phyloP scores from a whole-genome alignment of 2,888 invertebrate genomes.

The Daptonema setosum region DNA sequence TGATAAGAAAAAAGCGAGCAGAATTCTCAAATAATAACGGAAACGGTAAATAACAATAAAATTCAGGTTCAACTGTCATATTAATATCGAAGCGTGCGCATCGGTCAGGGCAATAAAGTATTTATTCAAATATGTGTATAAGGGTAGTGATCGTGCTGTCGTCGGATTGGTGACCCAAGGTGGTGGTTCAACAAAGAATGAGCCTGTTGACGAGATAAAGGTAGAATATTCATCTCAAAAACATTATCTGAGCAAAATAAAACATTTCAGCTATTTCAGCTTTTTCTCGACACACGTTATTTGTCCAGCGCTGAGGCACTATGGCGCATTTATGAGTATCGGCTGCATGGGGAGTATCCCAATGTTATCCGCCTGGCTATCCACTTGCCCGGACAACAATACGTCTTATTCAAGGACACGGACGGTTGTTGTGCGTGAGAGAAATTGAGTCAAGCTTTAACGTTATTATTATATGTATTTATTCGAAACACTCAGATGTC shows the following conservation, averaged over 20 bases:
- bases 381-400: too few relatives aligned
- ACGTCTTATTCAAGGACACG: too few relatives aligned
- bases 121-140: slow-evolving; percentile 23
- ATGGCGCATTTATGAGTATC: not conserved
- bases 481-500: too few relatives aligned
- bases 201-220: not conserved
- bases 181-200: not conserved
- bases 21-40: too few relatives aligned
- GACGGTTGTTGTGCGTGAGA: too few relatives aligned
- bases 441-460: too few relatives aligned
- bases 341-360: not conserved
- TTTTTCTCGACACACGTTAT: not conserved
- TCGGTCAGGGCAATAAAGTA: slow-evolving; percentile 18
- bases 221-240: too few relatives aligned
- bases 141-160: slow-evolving; percentile 14
- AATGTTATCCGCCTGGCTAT: not conserved
- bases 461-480: too few relatives aligned
- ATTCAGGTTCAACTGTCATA: slow-evolving; percentile 20
- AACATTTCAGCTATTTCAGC: too few relatives aligned
- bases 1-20: too few relatives aligned
- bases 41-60: too few relatives aligned
- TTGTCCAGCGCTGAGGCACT: not conserved
- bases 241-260: too few relatives aligned
- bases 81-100: slow-evolving; percentile 27
- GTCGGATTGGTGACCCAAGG: not conserved